Conservation (phyloP, 2,888 invertebrate genomes). For the Melieria picta region DNA sequence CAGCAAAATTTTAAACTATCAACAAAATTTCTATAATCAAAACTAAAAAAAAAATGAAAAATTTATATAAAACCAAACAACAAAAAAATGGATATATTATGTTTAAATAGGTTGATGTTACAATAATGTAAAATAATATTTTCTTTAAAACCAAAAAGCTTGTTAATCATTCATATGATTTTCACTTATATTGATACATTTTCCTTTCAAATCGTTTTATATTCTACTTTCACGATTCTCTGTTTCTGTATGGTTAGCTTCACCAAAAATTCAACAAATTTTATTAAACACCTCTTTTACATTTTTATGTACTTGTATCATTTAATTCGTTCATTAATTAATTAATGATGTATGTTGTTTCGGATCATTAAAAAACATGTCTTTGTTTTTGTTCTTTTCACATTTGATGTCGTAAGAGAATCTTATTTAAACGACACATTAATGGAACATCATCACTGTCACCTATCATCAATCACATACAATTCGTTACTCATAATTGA, state of each 20-base stretch:
- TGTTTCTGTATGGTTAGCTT: constrained; percentile 38
- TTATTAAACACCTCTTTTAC: constrained; percentile 16
- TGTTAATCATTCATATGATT: constrained; percentile 45
- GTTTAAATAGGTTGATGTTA: constrained; percentile 48
- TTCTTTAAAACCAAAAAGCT: constrained; percentile 40
- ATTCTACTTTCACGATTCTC: constrained; percentile 31
- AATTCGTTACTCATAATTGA: constrained; percentile 17
- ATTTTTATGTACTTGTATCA: constrained; percentile 22
- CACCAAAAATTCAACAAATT: constrained; percentile 14
- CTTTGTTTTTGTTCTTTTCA: constrained; percentile 17
- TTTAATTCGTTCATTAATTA: constrained; percentile 18
- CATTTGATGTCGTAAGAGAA: constrained; percentile 24
- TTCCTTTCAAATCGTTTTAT: constrained; percentile 36
- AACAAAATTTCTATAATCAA: constrained; percentile 24
- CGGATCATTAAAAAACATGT: constrained; percentile 7
- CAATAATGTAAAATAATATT: constrained; percentile 47
- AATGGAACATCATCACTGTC: constrained; percentile 33
- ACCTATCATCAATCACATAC: constrained; percentile 11
- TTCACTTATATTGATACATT: constrained; percentile 26
- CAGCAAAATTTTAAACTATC: constrained; percentile 2
- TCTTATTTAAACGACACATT: constrained; percentile 24
- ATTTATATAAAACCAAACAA: constrained; percentile 24
- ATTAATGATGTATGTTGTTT: constrained; percentile 18
- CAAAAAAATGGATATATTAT: constrained; percentile 25
- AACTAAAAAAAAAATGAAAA: constrained; percentile 24